These are phyloP conservation scores for Taeniopygia guttata DNA, from an alignment of 2,797 vertebrate species.

Conservation along the genomic window DNA sequence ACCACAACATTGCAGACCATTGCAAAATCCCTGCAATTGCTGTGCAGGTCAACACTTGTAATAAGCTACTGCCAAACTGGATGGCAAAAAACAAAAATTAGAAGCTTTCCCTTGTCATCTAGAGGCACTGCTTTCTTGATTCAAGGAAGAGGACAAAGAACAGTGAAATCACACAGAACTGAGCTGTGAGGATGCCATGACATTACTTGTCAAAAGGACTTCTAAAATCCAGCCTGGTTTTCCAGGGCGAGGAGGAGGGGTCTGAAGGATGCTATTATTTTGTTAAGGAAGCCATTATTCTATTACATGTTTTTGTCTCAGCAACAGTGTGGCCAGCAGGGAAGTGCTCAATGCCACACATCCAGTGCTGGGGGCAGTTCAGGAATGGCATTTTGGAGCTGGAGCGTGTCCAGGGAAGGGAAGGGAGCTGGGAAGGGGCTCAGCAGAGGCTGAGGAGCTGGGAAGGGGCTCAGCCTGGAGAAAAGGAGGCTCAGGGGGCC, in stretches of 20 bases:
- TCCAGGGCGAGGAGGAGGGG: not conserved
- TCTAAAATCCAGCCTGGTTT: not conserved
- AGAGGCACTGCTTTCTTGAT: not conserved
- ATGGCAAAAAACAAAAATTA: not conserved
- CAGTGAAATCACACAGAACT: not conserved
- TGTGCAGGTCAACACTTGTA: not conserved
- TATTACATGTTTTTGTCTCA: not conserved
- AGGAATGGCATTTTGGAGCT: not conserved
- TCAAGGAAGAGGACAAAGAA: not conserved
- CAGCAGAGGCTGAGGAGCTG: not conserved
- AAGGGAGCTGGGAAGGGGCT: rapidly evolving
- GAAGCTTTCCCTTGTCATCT: not conserved
- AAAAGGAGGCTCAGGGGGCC: not conserved
- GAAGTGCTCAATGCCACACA: not conserved
- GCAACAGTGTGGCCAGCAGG: not conserved
- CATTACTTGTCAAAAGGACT: not conserved
- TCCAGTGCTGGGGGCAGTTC: not conserved
- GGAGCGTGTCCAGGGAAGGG: not conserved
- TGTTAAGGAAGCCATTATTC: not conserved
- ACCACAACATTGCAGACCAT: not conserved
- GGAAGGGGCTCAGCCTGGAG: not conserved
- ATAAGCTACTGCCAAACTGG: not conserved
- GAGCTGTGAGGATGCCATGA: not conserved
- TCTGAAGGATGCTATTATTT: not conserved
- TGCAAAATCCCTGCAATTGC: not conserved